These are phyloP conservation scores for Tortricodes alternella DNA, from an alignment of 2,888 invertebrate species.

Conservation along the genomic window DNA sequence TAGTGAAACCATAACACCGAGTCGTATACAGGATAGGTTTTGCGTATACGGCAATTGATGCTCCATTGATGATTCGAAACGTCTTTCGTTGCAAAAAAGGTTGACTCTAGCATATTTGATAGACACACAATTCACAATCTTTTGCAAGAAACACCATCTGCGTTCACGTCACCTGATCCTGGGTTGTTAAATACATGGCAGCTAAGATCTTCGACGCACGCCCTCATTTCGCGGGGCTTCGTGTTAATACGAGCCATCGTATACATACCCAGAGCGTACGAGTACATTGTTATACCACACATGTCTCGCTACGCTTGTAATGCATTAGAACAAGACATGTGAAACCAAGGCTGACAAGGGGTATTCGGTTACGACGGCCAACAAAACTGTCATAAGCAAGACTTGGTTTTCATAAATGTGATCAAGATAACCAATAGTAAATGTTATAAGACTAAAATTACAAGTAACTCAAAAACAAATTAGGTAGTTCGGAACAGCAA, in stretches of 20 bases:
- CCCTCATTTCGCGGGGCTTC: conserved; percentile 51
- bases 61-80: too few relatives aligned
- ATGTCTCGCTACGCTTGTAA: conserved; percentile 23
- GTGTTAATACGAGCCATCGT: conserved; percentile 31
- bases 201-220: conserved; percentile 42
- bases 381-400: conserved; percentile 18
- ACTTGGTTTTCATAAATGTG: not conserved
- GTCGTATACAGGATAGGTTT: not conserved
- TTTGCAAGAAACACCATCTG: too few relatives aligned
- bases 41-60: not conserved
- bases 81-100: too few relatives aligned
- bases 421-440: conserved; percentile 5
- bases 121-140: too few relatives aligned
- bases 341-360: conserved; percentile 26
- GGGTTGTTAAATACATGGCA: conserved; percentile 6
- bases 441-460: conserved; percentile 15
- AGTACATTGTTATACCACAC: not conserved
- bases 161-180: not conserved
- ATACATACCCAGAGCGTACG: conserved; percentile 3
- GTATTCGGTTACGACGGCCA: conserved; percentile 19
- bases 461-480: conserved; percentile 36
- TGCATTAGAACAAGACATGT: conserved; percentile 22
- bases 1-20: conserved; percentile 10
- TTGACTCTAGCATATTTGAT: too few relatives aligned
- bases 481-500: conserved; percentile 31